phyloP scores from a whole-genome alignment of 2,113 vertebrate species.

The Bungarus multicinctus region DNA sequence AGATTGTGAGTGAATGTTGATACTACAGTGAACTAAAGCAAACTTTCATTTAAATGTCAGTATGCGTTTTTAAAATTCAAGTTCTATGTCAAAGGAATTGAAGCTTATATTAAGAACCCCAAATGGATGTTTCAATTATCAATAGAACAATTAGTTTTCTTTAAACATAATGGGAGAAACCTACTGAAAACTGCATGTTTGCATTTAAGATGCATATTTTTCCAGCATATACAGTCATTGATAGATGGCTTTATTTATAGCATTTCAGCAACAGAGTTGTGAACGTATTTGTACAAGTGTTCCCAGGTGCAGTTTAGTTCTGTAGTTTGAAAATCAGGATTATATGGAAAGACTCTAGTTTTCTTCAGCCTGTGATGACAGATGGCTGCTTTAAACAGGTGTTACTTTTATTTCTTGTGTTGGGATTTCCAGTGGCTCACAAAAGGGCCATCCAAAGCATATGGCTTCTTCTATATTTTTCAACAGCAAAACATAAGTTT shows the following conservation, averaged over 20 bases:
- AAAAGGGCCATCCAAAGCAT: slow-evolving; percentile 69
- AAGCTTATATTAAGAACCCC: background rate
- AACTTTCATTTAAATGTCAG: slow-evolving; percentile 15
- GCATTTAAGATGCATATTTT: slow-evolving; percentile 25
- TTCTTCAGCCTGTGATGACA: slow-evolving; percentile 67
- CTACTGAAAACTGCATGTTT: slow-evolving; percentile 36
- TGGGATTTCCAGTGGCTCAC: slow-evolving; percentile 69
- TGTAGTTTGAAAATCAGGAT: slow-evolving; percentile 59
- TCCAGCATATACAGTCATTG: slow-evolving; percentile 6
- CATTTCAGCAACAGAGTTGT: slow-evolving; percentile 9
- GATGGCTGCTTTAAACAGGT: slow-evolving; percentile 78
- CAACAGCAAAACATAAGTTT: slow-evolving; percentile 53
- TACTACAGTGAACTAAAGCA: slow-evolving; percentile 13
- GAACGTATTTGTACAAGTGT: slow-evolving; percentile 40
- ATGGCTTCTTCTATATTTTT: slow-evolving; percentile 64
- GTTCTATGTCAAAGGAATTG: background rate
- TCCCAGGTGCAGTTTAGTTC: slow-evolving; percentile 55
- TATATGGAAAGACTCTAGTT: slow-evolving; percentile 35
- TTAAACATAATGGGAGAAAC: slow-evolving; percentile 38
- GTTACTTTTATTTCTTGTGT: slow-evolving; percentile 71
- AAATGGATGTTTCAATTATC: slow-evolving; percentile 14
- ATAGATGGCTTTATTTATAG: slow-evolving; percentile 23
- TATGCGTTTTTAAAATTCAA: slow-evolving; percentile 6
- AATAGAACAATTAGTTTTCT: slow-evolving; percentile 31
- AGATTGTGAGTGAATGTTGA: slow-evolving; percentile 17